Percentiles rank a stretch among this genome's conserved stretches.
These are phyloP conservation scores for Xenops minutus DNA, from an alignment of 2,797 vertebrate genomes.

Conservation along the genomic window DNA sequence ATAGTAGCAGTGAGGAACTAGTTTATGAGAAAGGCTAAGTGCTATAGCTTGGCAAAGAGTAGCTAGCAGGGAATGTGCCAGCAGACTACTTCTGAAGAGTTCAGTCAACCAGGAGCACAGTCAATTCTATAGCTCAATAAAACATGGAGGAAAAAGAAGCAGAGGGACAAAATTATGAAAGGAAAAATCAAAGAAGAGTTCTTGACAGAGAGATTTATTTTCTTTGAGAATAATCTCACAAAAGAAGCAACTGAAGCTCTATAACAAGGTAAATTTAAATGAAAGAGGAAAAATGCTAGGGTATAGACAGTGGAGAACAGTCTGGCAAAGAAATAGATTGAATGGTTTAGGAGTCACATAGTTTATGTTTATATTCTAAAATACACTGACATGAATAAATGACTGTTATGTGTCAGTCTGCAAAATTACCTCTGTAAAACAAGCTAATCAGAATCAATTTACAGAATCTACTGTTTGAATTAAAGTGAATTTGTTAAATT, in stretches of 20 bases:
- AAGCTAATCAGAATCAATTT: not conserved
- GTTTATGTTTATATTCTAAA: conserved; percentile 7
- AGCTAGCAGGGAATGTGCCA: not conserved
- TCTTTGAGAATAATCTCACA: not conserved
- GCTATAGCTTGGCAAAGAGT: not conserved
- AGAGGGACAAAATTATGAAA: not conserved
- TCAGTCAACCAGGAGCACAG: not conserved
- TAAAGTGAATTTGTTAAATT: not conserved
- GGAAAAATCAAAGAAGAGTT: not conserved
- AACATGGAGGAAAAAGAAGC: not conserved
- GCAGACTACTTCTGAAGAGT: not conserved
- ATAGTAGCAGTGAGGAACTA: not conserved
- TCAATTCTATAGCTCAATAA: not conserved
- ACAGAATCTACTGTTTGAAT: not conserved
- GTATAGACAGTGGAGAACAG: not conserved
- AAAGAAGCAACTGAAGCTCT: not conserved
- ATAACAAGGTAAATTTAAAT: not conserved
- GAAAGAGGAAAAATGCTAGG: not conserved
- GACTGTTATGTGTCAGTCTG: not conserved
- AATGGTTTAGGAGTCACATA: not conserved
- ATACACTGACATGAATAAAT: not conserved
- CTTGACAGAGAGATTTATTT: not conserved
- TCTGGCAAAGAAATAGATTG: not conserved
- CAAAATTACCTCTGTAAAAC: not conserved
- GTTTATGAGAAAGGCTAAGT: not conserved